Percentiles rank a stretch among this genome's conserved stretches.
phyloP scores from a whole-genome alignment of 2,888 invertebrate species.

The Luperina nickerlii region DNA sequence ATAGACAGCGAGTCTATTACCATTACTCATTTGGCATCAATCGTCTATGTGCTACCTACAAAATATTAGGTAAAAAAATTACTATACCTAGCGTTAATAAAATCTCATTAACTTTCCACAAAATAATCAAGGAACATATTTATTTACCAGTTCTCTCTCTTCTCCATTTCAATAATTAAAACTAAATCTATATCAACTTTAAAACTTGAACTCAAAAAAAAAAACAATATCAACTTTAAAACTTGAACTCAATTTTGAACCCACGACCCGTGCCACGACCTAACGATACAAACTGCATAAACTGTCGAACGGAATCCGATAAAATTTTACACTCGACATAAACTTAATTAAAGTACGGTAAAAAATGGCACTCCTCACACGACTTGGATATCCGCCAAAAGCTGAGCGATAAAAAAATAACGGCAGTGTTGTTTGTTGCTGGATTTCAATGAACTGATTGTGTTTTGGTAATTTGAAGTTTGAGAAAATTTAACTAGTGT shows the following conservation, averaged over 20 bases:
- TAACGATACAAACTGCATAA: not conserved
- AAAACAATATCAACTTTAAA: not conserved
- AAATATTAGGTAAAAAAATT: not conserved
- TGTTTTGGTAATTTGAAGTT: not conserved
- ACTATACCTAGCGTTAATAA: not conserved
- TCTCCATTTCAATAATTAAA: not conserved
- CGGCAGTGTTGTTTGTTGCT: not conserved
- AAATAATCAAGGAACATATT: not conserved
- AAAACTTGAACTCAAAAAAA: too few relatives aligned
- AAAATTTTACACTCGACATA: slow-evolving; percentile 41
- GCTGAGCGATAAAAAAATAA: slow-evolving; percentile 54
- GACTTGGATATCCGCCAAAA: slow-evolving; percentile 51
- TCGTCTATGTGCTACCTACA: not conserved
- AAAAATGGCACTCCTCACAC: slow-evolving; percentile 40
- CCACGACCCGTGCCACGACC: too few relatives aligned
- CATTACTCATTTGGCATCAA: too few relatives aligned
- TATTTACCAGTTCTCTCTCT: not conserved
- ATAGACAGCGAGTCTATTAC: too few relatives aligned
- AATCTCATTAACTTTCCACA: not conserved
- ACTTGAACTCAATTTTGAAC: not conserved
- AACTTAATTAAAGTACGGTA: slow-evolving; percentile 40
- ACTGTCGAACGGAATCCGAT: slow-evolving; percentile 34
- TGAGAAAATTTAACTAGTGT: not conserved
- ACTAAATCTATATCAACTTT: not conserved
- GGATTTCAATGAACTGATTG: slow-evolving; percentile 38